Evolutionary conservation across 2,113 vertebrate species (phyloP).

Genomic region (Dipodomys merriami): DNA sequence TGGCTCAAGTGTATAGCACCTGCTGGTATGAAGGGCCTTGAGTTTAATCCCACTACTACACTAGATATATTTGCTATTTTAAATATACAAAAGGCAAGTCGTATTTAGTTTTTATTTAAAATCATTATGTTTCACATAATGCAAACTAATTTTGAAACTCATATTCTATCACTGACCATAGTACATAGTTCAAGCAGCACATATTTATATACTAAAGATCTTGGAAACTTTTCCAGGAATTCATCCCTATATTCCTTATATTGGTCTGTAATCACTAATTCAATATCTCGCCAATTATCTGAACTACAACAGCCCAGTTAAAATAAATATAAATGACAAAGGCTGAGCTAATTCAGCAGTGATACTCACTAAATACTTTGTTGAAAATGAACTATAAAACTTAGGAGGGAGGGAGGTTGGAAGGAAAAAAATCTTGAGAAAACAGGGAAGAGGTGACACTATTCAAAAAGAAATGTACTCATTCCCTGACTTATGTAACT

Average conservation of each 20-base stretch:
- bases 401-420: too few relatives aligned
- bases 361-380: too few relatives aligned
- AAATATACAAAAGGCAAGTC: background rate
- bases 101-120: slow-evolving; percentile 10
- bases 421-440: too few relatives aligned
- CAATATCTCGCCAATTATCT: background rate
- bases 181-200: background rate
- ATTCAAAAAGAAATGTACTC: too few relatives aligned
- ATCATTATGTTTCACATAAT: background rate
- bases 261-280: background rate
- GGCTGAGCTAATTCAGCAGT: too few relatives aligned
- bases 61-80: background rate
- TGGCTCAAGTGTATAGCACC: too few relatives aligned
- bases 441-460: too few relatives aligned
- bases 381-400: too few relatives aligned
- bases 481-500: too few relatives aligned
- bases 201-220: background rate
- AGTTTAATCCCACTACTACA: too few relatives aligned
- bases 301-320: background rate
- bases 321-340: background rate
- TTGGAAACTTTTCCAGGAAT: background rate
- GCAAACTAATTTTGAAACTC: background rate
- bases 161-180: background rate
- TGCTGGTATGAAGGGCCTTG: too few relatives aligned
- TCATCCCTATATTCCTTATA: background rate